Base-by-base conservation (phyloP, 2,888 invertebrate species). In the Aleiodes testaceus region DNA sequence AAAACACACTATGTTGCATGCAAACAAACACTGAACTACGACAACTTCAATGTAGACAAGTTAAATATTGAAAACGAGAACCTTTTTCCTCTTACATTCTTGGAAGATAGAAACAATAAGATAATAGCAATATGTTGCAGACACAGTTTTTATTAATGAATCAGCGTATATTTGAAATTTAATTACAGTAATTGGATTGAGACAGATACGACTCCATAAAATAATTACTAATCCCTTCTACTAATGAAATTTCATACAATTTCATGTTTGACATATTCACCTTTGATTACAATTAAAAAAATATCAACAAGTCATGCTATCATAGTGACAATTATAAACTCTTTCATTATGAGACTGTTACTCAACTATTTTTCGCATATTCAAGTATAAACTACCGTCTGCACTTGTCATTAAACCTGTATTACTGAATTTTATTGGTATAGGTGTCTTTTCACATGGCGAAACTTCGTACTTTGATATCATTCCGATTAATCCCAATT, bases 401-500 rank as follows among this genome's bases (percentile, higher is more conserved):
- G 81, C 26, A 5, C 77, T 26, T 1, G 79, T 74, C 0, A 79
- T 72, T 3, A 82, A 11, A 3, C 74, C 75, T 50, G 67, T 79
- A 3, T 79, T 77, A 70, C 81, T 79, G 3, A 79, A 68, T 61
- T 69, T 45, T 70, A 83, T 68, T 4, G 84, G 82, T 3, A 79
- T 77, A 1, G 7, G 7, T 9, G 85, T 85, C 44, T 79, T 70
- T 3, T 79, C 69, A 66, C 80, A 79, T 0, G 77, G 77, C 3
- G 78, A 69, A 14, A 84, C 69, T 52, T 85, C 79, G 63, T 78
- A 82, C 14, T 81, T 77, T 5, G 78, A 79, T 4, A 85, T 12
- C 2, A 85, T 50, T 5, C 80, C 78, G 0, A 81, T 50, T 0
- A 86, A n/a, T 1, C 81, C 84, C 0, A 86, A 64, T 61, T 84